Base-by-base conservation (phyloP, 2,888 invertebrate species). In the Clistopyga incitator region DNA sequence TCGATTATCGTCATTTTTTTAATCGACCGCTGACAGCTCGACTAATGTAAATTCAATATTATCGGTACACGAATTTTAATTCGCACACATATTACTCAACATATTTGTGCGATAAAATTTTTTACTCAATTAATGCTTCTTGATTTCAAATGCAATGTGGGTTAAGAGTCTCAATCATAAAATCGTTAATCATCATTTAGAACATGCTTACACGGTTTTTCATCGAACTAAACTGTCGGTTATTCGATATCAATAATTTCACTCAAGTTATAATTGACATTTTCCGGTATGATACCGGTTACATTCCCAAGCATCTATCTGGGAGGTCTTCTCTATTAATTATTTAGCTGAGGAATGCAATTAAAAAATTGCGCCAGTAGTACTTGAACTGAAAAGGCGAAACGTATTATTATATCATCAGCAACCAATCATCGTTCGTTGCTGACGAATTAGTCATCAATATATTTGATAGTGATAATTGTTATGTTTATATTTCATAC, bases 391-490 rank as follows among this genome's bases (percentile, higher is more conserved):
- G 45, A 56, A 56, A 56, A 25, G 10, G 11, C 25, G 13, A 25
- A 8, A 23, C 54, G 23, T 23, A 23, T 8, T 23, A 54, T 54
- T 54, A 54, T 54, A 23, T 23, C 54, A 13, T 54, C 10, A 23
- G 23, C 54, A 23, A 11, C 10, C 23, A 11, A 54, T 23, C 25
- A 25, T 4, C n/a, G n/a, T 6, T 56, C 23, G 25, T 56, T 25
- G 25, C 56, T 13, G 56, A 56, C 56, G 13, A 25, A 54, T 54
- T 25, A 25, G 11, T 23, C 54, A 3, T 2, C 0, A 25, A 56
- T 4, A 56, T 25, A 25, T 56, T 56, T 56, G 56, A 56, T 25
- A 4, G 4, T 56, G 23, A 56, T 56, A 56, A 56, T 56, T 25
- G 13, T 25, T 25, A 56, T 56, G 56, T 56, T 56, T 25, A 25